Conservation (phyloP, 1,140 invertebrate genomes). For the Vanessa atalanta region DNA sequence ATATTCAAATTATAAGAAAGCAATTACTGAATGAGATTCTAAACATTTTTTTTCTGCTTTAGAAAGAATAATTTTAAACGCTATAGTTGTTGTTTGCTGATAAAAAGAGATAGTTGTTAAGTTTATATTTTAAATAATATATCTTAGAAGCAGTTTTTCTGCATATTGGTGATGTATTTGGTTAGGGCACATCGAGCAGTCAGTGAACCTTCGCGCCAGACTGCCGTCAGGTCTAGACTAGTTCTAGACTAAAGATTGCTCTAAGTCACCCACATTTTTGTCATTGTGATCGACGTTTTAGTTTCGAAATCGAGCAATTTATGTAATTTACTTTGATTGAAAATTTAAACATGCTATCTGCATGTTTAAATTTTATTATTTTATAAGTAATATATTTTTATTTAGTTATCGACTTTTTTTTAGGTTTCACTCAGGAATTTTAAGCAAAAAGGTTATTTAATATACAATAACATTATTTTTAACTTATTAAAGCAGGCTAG, state of each 20-base stretch:
- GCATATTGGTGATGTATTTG: conserved; percentile 3
- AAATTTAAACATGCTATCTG: neutral
- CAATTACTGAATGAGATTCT: too few species aligned
- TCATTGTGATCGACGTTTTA: conserved; percentile 31
- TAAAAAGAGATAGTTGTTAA: neutral
- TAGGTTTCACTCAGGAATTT: too few species aligned
- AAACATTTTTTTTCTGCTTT: too few species aligned
- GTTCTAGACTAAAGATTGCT: conserved; percentile 32
- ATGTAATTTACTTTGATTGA: neutral
- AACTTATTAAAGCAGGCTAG: too few species aligned
- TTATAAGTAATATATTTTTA: neutral
- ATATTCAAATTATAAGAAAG: too few species aligned
- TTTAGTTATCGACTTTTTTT: too few species aligned
- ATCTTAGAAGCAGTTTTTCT: neutral
- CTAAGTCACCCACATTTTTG: conserved; percentile 30
- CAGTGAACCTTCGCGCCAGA: conserved; percentile 35
- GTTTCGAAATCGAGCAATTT: neutral
- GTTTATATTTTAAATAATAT: neutral
- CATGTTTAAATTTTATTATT: neutral
- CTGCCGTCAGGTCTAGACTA: conserved; percentile 38
- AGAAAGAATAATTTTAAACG: too few species aligned
- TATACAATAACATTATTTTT: too few species aligned
- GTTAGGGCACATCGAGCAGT: conserved; percentile 27
- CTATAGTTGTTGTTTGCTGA: too few species aligned
- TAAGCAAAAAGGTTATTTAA: too few species aligned